Evolutionary conservation across 2,888 invertebrate species (phyloP).

Genomic region (Caenorhabditis zanzibari): DNA sequence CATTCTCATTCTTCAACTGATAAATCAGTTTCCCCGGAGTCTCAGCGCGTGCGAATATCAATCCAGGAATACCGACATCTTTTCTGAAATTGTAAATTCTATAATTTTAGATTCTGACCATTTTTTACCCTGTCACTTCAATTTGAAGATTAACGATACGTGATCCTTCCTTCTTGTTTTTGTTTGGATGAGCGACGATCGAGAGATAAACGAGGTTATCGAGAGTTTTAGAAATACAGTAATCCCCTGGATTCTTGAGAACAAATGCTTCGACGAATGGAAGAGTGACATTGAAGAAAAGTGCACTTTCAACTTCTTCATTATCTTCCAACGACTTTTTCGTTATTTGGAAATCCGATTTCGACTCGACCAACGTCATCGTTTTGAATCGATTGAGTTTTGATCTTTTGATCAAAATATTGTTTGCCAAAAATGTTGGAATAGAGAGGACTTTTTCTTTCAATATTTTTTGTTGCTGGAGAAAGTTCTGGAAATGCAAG

Average conservation of each 20-base stretch:
- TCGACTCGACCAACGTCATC: conserved; percentile 45
- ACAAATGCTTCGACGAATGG: conserved; percentile 36
- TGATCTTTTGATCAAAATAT: conserved; percentile 27
- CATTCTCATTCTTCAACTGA: conserved; percentile 28
- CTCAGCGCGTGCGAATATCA: conserved; percentile 33
- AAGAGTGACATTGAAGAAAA: conserved; percentile 24
- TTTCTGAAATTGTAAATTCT: conserved; percentile 18
- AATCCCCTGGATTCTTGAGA: conserved; percentile 43
- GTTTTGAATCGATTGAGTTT: conserved; percentile 25
- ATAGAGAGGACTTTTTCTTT: background rate
- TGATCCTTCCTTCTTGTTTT: background rate
- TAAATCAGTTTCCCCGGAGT: conserved; percentile 14
- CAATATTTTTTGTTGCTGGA: background rate
- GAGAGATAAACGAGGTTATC: conserved; percentile 15
- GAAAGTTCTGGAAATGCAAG: background rate
- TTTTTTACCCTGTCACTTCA: background rate
- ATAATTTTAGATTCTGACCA: background rate
- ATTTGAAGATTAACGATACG: conserved; percentile 18
- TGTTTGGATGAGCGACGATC: conserved; percentile 3
- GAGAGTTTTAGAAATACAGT: conserved; percentile 20
- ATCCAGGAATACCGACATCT: conserved; percentile 11
- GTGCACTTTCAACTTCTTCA: conserved; percentile 15
- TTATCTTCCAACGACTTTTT: conserved; percentile 30
- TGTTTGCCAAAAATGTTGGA: conserved; percentile 22
- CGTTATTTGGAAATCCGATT: conserved; percentile 25